Evolutionary conservation across 2,113 vertebrate species (phyloP).

Genomic region (Ellobius talpinus): DNA sequence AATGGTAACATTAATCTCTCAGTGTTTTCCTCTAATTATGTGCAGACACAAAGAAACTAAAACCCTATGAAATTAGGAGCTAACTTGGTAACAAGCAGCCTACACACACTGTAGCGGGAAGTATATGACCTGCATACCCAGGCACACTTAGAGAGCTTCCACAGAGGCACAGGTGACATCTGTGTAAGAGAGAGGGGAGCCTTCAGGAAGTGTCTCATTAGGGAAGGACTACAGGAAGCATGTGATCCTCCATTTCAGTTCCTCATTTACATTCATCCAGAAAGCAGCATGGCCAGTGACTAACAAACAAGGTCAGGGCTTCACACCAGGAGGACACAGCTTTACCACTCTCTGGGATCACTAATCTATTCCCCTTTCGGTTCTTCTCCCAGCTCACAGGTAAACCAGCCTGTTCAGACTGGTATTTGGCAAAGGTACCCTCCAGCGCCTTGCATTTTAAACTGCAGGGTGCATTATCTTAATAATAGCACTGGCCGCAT

Average conservation of each 20-base stretch:
- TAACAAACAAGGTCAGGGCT: neutral
- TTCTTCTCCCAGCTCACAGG: neutral
- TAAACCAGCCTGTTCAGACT: neutral
- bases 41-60: neutral
- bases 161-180: neutral
- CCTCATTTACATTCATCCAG: constrained; percentile 57
- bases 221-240: constrained; percentile 51
- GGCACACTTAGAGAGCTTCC: neutral
- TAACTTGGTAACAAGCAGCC: neutral
- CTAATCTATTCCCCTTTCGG: neutral
- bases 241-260: constrained; percentile 47
- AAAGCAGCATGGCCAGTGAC: neutral
- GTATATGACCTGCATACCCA: neutral
- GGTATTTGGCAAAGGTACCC: constrained; percentile 36
- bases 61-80: constrained; percentile 1
- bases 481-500: constrained; percentile 68
- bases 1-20: constrained; percentile 11
- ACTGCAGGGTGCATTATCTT: constrained; percentile 39
- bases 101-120: neutral
- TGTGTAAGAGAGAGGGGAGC: neutral
- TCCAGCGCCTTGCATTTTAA: constrained; percentile 68
- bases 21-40: constrained; percentile 41
- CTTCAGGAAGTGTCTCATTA: constrained; percentile 34
- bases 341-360: neutral
- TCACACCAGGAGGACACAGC: neutral